Percentiles rank a stretch among this genome's conserved stretches.
Evolutionary conservation across 2,113 vertebrate species (phyloP).

Genomic region (Bombycilla garrulus): DNA sequence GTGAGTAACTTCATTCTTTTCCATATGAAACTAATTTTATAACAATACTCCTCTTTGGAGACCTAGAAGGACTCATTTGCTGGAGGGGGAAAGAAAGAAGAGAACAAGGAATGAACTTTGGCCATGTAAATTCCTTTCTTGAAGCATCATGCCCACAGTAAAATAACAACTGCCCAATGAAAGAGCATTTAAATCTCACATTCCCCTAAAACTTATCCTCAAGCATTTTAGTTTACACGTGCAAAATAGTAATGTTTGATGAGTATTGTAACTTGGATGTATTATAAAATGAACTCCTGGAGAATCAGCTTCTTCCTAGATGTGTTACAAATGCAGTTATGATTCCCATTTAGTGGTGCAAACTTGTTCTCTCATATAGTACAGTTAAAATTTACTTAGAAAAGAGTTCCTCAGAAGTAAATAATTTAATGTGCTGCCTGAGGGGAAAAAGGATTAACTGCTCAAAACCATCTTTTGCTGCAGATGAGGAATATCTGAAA

Average conservation of each 20-base stretch:
- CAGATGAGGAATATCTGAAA: neutral
- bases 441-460: neutral
- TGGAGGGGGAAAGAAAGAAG: neutral
- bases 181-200: neutral
- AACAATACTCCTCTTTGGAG: neutral
- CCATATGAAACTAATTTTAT: neutral
- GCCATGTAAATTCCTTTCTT: neutral
- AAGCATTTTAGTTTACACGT: neutral
- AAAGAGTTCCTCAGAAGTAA: neutral
- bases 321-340: neutral
- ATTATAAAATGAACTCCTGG: neutral
- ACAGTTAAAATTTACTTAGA: neutral
- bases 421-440: neutral
- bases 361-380: neutral
- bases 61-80: neutral
- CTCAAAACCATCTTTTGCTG: neutral
- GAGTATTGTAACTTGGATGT: neutral
- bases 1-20: neutral
- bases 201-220: neutral
- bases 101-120: neutral
- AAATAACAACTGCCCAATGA: neutral
- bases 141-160: neutral
- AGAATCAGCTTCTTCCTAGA: neutral
- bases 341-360: neutral
- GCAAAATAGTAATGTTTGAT: neutral